Evolutionary conservation across 92 coral and sea anemone genomes (phyloP).

Genomic region (Anthopleura xanthogrammica): DNA sequence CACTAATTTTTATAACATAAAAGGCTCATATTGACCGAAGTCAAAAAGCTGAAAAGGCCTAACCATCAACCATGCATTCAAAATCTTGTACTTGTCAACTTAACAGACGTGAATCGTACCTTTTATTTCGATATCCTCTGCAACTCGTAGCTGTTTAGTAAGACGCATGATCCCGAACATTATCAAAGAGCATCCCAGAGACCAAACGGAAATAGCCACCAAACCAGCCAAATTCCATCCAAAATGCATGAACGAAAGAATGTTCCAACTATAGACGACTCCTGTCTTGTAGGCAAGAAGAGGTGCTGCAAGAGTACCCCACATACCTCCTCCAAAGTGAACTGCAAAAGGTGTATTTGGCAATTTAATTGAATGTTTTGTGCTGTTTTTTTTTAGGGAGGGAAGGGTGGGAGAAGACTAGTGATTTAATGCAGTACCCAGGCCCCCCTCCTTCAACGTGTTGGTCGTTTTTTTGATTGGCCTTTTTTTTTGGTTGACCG

Average conservation of each 20-base stretch:
- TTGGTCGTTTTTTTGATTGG: no score
- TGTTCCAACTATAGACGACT: conserved; percentile 61
- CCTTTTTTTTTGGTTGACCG: no score
- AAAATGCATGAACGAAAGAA: conserved; percentile 50
- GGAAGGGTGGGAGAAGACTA: no score
- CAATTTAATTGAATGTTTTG: no score
- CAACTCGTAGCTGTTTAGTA: conserved; percentile 63
- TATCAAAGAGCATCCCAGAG: conserved; percentile 41
- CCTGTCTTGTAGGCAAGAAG: conserved; percentile 68
- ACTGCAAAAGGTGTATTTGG: conserved; percentile 35
- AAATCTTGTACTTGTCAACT: no score
- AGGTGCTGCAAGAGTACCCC: conserved; percentile 89
- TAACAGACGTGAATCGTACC: conserved; percentile 33
- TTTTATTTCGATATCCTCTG: conserved; percentile 75
- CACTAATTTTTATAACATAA: no score
- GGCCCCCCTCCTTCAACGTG: no score
- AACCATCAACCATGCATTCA: no score
- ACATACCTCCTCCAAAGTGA: conserved; percentile 87
- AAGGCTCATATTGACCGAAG: no score
- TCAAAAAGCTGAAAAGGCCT: no score
- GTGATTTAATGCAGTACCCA: no score
- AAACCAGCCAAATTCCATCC: conserved; percentile 90
- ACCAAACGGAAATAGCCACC: conserved; percentile 62
- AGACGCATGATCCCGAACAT: conserved; percentile 55
- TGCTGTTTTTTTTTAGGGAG: no score